These are phyloP conservation scores for Troides oblongomaculatus DNA, from an alignment of 2,888 invertebrate species.

Conservation along the genomic window DNA sequence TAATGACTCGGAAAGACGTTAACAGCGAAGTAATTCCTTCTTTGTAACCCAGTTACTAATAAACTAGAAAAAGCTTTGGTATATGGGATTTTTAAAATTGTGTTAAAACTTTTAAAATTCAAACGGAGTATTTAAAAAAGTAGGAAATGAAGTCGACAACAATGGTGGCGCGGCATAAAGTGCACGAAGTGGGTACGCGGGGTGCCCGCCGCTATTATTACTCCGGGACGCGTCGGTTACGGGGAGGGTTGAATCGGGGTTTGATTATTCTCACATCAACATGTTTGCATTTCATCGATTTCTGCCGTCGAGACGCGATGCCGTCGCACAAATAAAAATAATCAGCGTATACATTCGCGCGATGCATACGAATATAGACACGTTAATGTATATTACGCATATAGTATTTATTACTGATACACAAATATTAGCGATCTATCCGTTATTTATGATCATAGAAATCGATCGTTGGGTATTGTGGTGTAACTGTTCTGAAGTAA, in stretches of 20 bases:
- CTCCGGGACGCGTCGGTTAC: slow-evolving; percentile 43
- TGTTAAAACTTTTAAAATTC: slow-evolving; percentile 6
- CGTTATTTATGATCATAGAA: not conserved
- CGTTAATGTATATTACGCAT: not conserved
- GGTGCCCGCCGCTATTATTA: slow-evolving; percentile 64
- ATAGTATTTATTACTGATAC: not conserved
- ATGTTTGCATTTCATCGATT: slow-evolving; percentile 75
- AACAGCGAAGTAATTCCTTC: not conserved
- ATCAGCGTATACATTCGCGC: slow-evolving; percentile 17
- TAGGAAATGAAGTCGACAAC: slow-evolving; percentile 13
- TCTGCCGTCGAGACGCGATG: slow-evolving; percentile 41
- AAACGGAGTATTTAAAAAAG: not conserved
- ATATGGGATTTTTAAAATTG: not conserved
- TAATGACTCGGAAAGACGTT: not conserved
- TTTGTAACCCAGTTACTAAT: not conserved
- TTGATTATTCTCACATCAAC: slow-evolving; percentile 75
- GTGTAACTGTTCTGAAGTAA: not conserved
- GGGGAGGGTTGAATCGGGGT: slow-evolving; percentile 64
- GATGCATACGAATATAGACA: slow-evolving; percentile 29
- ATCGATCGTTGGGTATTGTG: not conserved
- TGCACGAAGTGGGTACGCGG: slow-evolving; percentile 46
- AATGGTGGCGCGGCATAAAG: slow-evolving; percentile 26
- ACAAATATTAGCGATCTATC: not conserved
- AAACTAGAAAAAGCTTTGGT: not conserved
- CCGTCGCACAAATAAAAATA: slow-evolving; percentile 34